Percentiles rank a stretch among this genome's conserved stretches.
These are phyloP conservation scores for Saguinus imperator DNA, from an alignment of 2,113 vertebrate species.

Conservation along the genomic window DNA sequence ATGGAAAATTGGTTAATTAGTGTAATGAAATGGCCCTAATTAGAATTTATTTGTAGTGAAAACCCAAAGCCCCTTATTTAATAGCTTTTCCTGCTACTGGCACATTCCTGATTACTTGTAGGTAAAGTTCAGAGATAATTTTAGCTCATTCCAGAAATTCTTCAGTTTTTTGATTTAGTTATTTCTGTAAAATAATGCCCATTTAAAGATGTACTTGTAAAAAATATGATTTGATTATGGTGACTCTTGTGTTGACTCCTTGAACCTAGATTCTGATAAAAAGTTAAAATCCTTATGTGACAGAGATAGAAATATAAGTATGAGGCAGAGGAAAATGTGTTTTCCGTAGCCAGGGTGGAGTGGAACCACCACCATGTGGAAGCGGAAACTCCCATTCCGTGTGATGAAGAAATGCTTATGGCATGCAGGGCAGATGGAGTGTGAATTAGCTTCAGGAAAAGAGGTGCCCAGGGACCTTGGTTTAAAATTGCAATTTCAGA, in stretches of 20 bases:
- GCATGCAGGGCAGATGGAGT: slow-evolving; percentile 69
- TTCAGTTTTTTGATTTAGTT: not conserved
- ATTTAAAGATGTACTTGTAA: slow-evolving; percentile 1
- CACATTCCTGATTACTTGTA: not conserved
- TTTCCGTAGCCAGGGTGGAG: slow-evolving; percentile 44
- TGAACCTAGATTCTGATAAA: not conserved
- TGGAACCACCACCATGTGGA: slow-evolving; percentile 32
- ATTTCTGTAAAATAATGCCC: not conserved
- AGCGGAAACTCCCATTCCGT: slow-evolving; percentile 24
- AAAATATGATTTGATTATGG: not conserved
- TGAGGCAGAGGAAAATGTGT: slow-evolving; percentile 34
- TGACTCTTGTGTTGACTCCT: not conserved
- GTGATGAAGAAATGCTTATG: slow-evolving; percentile 60
- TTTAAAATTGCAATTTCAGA: slow-evolving; percentile 65
- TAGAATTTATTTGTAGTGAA: slow-evolving; percentile 17
- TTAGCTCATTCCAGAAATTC: not conserved
- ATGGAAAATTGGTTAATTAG: not conserved
- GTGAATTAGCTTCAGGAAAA: slow-evolving; percentile 47
- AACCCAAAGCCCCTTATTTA: not conserved
- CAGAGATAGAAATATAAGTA: not conserved
- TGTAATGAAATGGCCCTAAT: not conserved
- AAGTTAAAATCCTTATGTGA: not conserved
- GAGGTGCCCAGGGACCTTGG: slow-evolving; percentile 56
- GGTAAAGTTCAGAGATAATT: slow-evolving; percentile 31
- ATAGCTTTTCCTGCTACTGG: not conserved